Evolutionary conservation across 1,140 invertebrate genomes (phyloP).

Genomic region (Drosophila bifasciata): DNA sequence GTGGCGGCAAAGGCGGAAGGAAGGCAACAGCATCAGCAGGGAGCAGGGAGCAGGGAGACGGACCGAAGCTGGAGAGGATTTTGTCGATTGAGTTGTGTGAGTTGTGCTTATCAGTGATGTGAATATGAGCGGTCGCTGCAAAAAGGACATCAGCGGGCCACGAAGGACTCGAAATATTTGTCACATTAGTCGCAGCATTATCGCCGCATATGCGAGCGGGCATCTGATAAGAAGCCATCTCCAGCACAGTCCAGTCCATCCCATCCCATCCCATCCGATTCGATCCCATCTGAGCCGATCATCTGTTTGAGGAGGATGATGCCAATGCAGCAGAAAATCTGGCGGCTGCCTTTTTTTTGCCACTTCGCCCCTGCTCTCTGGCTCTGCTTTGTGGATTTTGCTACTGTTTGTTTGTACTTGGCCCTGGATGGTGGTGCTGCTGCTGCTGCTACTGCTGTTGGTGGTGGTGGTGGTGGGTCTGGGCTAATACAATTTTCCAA

Average conservation of each 20-base stretch:
- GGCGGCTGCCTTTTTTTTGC: constrained; percentile 3
- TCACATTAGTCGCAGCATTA: constrained; percentile 73
- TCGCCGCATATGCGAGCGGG: constrained; percentile 55
- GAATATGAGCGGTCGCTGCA: constrained; percentile 65
- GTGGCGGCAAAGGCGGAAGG: constrained; percentile 13
- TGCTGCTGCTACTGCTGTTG: constrained; percentile 2
- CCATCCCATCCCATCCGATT: constrained; percentile 54
- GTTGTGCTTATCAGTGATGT: constrained; percentile 71
- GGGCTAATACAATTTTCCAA: constrained; percentile 61
- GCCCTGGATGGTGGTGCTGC: constrained; percentile 7
- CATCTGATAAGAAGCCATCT: constrained; percentile 7
- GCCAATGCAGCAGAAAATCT: constrained; percentile 38
- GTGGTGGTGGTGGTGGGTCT: constrained; percentile 23
- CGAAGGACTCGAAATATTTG: constrained; percentile 72
- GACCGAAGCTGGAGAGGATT: constrained; percentile 21
- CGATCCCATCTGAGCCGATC: constrained; percentile 2
- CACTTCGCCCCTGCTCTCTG: no score
- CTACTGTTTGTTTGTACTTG: constrained; percentile 1
- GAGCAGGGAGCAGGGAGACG: background rate
- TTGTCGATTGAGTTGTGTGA: constrained; percentile 22
- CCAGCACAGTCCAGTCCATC: no score
- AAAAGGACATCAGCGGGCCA: constrained; percentile 53
- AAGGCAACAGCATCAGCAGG: background rate
- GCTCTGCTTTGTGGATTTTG: background rate
- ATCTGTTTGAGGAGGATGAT: constrained; percentile 1